A percentile compares a stretch with the other conserved stretches of the same genome.
phyloP scores from a whole-genome alignment of 2,888 invertebrate species.

The Dryococelus australis region DNA sequence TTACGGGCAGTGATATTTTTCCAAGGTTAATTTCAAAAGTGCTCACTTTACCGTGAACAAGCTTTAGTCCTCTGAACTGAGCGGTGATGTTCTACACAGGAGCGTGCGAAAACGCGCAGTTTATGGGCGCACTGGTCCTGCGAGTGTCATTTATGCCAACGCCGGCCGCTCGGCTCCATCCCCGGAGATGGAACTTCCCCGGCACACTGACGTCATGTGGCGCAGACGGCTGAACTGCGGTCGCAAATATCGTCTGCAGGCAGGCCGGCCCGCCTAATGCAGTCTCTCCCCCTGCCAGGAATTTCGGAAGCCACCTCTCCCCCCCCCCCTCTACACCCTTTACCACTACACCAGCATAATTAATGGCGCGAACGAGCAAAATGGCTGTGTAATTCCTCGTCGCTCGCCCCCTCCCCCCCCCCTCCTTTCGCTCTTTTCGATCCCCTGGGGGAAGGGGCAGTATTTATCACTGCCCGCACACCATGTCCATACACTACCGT shows the following conservation, averaged over 20 bases:
- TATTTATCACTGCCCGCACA: slow-evolving; percentile 7
- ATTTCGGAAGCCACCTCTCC: background rate
- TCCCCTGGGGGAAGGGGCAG: background rate
- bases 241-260: background rate
- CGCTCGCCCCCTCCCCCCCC: no score
- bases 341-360: background rate
- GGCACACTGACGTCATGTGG: background rate
- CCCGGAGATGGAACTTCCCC: no score
- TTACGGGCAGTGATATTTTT: no score
- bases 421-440: background rate
- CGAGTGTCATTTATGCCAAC: no score
- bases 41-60: no score
- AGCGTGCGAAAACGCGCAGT: no score
- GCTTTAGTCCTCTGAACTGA: no score
- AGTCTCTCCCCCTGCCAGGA: background rate
- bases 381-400: slow-evolving; percentile 8
- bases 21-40: no score
- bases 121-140: no score
- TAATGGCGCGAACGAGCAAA: slow-evolving; percentile 16
- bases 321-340: background rate
- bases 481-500: background rate
- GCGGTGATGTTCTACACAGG: no score
- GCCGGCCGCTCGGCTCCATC: no score
- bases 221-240: background rate
- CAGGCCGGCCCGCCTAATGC: background rate